These are phyloP conservation scores for Scaptomyza tumidula DNA, from an alignment of 2,888 invertebrate species.

Conservation along the genomic window DNA sequence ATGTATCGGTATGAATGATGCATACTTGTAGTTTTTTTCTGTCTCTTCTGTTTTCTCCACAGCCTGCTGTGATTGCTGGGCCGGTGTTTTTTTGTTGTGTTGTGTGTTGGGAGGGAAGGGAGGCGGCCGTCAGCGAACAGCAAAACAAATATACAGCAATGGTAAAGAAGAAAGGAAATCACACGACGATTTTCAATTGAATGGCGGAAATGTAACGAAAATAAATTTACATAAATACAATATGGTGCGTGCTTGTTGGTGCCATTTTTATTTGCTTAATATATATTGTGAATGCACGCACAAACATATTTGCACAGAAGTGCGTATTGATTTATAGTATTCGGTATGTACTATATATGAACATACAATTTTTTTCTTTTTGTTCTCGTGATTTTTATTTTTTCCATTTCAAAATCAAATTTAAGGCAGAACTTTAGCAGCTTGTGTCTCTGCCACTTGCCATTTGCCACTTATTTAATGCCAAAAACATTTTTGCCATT, in stretches of 20 bases:
- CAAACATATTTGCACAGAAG: constrained; percentile 61
- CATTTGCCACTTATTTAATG: constrained; percentile 54
- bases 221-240: constrained; percentile 81
- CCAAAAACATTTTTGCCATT: constrained; percentile 55
- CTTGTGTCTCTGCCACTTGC: constrained; percentile 21
- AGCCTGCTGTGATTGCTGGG: constrained; percentile 42
- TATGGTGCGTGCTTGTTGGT: constrained; percentile 77
- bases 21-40: constrained; percentile 62
- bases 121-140: constrained; percentile 22
- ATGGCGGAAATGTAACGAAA: constrained; percentile 80
- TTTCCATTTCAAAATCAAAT: constrained; percentile 30
- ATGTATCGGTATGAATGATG: constrained; percentile 36
- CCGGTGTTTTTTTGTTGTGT: constrained; percentile 8
- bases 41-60: constrained; percentile 32
- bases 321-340: constrained; percentile 71
- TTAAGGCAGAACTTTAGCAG: constrained; percentile 36
- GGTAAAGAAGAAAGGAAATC: constrained; percentile 61
- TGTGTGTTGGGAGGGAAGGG: neutral
- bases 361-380: constrained; percentile 1
- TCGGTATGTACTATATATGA: constrained; percentile 24
- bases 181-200: constrained; percentile 80
- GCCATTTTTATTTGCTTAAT: constrained; percentile 76
- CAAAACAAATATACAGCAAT: constrained; percentile 44
- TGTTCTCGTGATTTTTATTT: neutral
- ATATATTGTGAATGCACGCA: constrained; percentile 47